Conservation (phyloP, 2,797 vertebrate species). For the Lophotriccus pileatus region DNA sequence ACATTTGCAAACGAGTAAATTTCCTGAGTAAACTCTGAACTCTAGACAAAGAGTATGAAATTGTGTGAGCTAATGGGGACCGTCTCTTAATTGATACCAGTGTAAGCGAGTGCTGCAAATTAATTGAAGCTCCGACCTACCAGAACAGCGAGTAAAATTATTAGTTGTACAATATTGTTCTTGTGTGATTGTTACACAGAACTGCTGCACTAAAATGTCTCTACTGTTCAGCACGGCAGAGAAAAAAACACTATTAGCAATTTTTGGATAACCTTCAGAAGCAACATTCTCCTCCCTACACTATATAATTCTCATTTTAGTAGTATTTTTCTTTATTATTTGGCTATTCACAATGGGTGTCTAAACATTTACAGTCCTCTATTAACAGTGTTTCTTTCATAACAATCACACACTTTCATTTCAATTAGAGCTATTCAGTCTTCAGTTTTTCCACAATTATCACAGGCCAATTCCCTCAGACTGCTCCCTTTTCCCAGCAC, state of each 20-base stretch:
- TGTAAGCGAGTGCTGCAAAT: conserved; percentile 63
- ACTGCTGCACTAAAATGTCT: conserved; percentile 41
- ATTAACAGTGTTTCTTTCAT: conserved; percentile 70
- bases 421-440: conserved; percentile 79
- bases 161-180: conserved; percentile 47
- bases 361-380: conserved; percentile 79
- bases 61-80: conserved; percentile 8
- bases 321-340: conserved; percentile 71
- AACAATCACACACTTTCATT: conserved; percentile 76
- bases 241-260: conserved; percentile 41
- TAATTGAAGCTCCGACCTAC: conserved; percentile 47
- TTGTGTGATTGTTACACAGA: conserved; percentile 46
- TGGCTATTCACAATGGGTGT: conserved; percentile 73
- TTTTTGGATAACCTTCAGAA: conserved; percentile 62
- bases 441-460: conserved; percentile 66
- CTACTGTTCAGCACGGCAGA: background rate
- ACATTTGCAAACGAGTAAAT: conserved; percentile 54
- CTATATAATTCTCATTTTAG: conserved; percentile 59
- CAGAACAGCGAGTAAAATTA: conserved; percentile 55
- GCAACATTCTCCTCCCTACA: background rate
- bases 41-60: conserved; percentile 45
- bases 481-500: conserved; percentile 56
- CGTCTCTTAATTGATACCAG: conserved; percentile 42
- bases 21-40: conserved; percentile 59
- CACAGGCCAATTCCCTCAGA: conserved; percentile 65